Evolutionary conservation across 2,797 vertebrate species (phyloP).

Genomic region (Lithobates sylvaticus): DNA sequence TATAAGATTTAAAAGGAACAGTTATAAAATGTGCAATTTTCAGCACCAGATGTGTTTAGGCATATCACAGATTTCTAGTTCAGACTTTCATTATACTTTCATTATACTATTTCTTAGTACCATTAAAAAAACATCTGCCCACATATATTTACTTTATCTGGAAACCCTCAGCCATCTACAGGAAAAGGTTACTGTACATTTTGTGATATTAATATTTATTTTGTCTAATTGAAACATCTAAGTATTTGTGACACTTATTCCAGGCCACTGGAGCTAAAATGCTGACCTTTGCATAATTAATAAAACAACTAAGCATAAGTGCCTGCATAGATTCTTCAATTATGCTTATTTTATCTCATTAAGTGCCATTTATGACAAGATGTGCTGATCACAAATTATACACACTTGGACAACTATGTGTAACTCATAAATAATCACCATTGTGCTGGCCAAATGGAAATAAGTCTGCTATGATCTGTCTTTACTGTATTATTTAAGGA

Average conservation of each 20-base stretch:
- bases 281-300: conserved; percentile 1
- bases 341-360: conserved; percentile 23
- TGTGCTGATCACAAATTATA: conserved; percentile 7
- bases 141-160: background rate
- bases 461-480: conserved; percentile 13
- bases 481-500: conserved; percentile 8
- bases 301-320: background rate
- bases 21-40: background rate
- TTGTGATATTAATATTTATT: background rate
- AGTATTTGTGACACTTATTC: background rate
- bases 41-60: background rate
- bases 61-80: background rate
- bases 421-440: conserved; percentile 39
- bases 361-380: conserved; percentile 24
- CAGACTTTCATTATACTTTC: background rate
- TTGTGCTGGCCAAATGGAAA: conserved; percentile 35
- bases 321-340: background rate
- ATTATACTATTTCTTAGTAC: background rate
- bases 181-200: background rate
- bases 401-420: conserved; percentile 10
- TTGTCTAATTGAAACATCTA: conserved; percentile 4
- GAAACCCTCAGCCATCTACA: background rate
- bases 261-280: background rate
- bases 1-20: background rate
- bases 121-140: background rate